Base-by-base conservation (phyloP, 2,888 invertebrate genomes). In the Corythucha ciliata region DNA sequence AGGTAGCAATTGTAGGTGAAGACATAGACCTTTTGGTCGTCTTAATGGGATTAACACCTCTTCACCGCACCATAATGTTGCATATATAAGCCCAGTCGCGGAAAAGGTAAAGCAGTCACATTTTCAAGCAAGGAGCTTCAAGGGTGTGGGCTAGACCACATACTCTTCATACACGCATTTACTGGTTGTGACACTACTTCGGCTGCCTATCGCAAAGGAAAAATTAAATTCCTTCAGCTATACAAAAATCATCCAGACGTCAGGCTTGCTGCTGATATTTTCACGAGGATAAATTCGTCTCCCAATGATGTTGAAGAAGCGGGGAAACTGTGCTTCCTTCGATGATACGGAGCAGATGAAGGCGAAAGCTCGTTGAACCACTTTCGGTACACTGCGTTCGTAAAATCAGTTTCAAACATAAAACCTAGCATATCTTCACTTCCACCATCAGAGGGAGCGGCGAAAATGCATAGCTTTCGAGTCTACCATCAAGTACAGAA, bases 401-500 rank as follows among this genome's bases (percentile, higher is more conserved):
- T 47, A 33, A 47, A 47, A 22, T 47, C 47, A n/a, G 32, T 47
- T 12, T 16, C 34, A n/a, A 36, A 25, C n/a, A 32, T 33, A 18
- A 47, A 47, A 4, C 24, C 36, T 36, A 25, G 36, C 36, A 36
- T 47, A 18, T 37, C 37, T 12, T 37, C 20, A n/a, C 47, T 47
- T 21, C 47, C 47, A 37, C 52, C 47, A 12, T 47, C 29, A 34
- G 26, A 52, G 39, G 47, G 39, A 21, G 39, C 52, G 40, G 39
- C 45, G 36, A 48, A 52, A 39, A 48, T 49, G 32, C 44, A 49
- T 42, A 33, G 36, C 34, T 32, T 49, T 18, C 42, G 39, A 50
- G 45, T 42, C 32, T 54, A 39, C 41, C 34, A 51, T 22, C 47
- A 51, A 41, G 54, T 54, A 33, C 51, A 54, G 37, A 45, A 47